phyloP scores from a whole-genome alignment of 2,113 vertebrate genomes.

The Pavo muticus region DNA sequence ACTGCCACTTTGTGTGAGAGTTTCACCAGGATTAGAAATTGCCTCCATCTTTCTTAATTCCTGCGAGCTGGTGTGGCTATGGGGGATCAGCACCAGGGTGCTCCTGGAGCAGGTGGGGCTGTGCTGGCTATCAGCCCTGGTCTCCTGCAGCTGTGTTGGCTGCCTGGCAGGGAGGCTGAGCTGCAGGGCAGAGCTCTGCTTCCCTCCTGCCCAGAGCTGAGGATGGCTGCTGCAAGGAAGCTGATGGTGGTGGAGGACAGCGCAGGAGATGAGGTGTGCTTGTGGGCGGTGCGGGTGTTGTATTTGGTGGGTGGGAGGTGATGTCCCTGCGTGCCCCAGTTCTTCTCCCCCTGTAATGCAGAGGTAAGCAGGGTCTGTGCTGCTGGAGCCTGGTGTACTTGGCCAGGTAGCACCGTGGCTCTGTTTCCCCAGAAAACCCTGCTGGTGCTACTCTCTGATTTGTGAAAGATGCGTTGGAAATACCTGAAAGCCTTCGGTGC shows the following conservation, averaged over 20 bases:
- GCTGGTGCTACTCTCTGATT: neutral
- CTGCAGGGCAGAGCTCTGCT: neutral
- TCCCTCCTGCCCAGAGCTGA: fast-evolving
- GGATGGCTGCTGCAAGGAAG: neutral
- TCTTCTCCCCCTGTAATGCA: neutral
- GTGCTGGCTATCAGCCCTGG: neutral
- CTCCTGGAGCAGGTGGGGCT: neutral
- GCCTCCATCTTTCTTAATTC: neutral
- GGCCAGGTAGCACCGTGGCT: neutral
- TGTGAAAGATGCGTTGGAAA: neutral
- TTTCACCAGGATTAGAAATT: neutral
- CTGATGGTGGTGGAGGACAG: neutral
- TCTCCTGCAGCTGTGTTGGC: neutral
- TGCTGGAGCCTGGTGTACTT: neutral
- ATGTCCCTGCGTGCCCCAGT: neutral
- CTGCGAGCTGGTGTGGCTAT: neutral
- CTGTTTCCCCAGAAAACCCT: neutral
- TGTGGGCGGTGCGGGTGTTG: neutral
- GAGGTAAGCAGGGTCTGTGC: neutral
- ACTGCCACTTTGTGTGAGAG: constrained; percentile 34
- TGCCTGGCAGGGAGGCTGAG: neutral
- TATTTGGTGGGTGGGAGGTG: neutral
- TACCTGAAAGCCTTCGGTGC: neutral
- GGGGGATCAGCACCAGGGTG: neutral
- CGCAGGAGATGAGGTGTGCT: neutral